phyloP scores from a whole-genome alignment of 2,888 invertebrate genomes.

The Tetranychus truncatus region DNA sequence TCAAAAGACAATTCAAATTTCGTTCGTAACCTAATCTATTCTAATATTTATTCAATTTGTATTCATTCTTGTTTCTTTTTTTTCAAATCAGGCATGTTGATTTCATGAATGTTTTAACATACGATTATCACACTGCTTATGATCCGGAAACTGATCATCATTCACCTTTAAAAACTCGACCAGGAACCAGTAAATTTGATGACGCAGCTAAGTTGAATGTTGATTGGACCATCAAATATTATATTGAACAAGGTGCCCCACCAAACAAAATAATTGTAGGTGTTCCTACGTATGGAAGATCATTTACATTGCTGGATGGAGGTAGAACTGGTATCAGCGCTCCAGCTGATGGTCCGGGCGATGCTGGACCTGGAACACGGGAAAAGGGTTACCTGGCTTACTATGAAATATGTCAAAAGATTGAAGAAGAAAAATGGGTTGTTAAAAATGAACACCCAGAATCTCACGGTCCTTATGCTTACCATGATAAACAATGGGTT shows the following conservation, averaged over 20 bases:
- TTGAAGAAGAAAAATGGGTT: constrained; percentile 57
- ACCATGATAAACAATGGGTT: constrained; percentile 72
- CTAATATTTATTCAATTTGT: background rate
- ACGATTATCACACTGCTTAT: constrained; percentile 79
- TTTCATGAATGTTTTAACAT: constrained; percentile 75
- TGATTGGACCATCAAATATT: constrained; percentile 34
- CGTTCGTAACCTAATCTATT: background rate
- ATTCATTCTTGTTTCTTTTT: background rate
- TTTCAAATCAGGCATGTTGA: constrained; percentile 49
- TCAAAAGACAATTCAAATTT: no score
- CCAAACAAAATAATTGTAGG: constrained; percentile 33
- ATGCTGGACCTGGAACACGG: constrained; percentile 70
- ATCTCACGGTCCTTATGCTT: constrained; percentile 77
- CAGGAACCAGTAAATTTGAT: constrained; percentile 63
- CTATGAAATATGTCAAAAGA: constrained; percentile 76
- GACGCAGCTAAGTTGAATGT: constrained; percentile 69
- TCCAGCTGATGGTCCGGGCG: constrained; percentile 73
- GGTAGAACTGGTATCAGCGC: constrained; percentile 40
- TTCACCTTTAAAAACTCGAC: constrained; percentile 56
- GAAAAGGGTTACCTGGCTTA: constrained; percentile 83
- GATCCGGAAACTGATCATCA: constrained; percentile 81
- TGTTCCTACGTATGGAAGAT: constrained; percentile 51
- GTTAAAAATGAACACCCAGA: constrained; percentile 59
- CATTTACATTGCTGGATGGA: constrained; percentile 62
- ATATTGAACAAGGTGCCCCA: constrained; percentile 33